Conservation (phyloP, 2,113 vertebrate species). For the Dromaius novaehollandiae region DNA sequence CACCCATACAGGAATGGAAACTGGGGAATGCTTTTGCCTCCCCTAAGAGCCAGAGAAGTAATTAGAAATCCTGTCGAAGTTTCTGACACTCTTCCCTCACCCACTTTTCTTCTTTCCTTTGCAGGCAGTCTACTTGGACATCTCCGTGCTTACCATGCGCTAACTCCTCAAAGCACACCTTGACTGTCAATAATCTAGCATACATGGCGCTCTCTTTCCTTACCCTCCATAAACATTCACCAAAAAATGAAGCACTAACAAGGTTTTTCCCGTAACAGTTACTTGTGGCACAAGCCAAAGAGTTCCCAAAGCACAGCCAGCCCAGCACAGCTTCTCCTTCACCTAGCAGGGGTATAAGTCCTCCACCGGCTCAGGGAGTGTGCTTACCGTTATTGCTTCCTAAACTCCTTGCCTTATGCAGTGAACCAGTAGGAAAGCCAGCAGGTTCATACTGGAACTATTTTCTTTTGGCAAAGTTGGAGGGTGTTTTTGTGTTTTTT, state of each 20-base stretch:
- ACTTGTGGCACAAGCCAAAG: slow-evolving; percentile 17
- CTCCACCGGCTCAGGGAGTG: not conserved
- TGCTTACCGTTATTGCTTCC: not conserved
- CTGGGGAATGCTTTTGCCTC: not conserved
- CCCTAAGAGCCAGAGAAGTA: not conserved
- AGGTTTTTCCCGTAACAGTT: not conserved
- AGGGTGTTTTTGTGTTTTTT: not conserved
- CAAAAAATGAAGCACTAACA: not conserved
- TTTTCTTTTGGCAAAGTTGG: slow-evolving; percentile 30
- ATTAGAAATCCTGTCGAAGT: not conserved
- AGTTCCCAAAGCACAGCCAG: not conserved
- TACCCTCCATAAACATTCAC: not conserved
- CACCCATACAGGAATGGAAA: not conserved
- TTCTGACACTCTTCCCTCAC: not conserved
- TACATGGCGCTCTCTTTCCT: rapidly evolving
- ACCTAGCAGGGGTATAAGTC: slow-evolving; percentile 16
- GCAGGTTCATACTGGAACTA: slow-evolving; percentile 43
- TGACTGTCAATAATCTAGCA: not conserved
- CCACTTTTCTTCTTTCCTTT: not conserved
- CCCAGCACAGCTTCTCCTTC: not conserved
- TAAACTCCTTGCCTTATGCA: not conserved
- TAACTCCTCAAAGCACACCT: not conserved
- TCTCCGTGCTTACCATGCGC: rapidly evolving
- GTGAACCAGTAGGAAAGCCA: not conserved
- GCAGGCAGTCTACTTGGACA: not conserved